These are phyloP conservation scores for Sigmodon hispidus DNA, from an alignment of 2,113 vertebrate genomes.

Conservation along the genomic window DNA sequence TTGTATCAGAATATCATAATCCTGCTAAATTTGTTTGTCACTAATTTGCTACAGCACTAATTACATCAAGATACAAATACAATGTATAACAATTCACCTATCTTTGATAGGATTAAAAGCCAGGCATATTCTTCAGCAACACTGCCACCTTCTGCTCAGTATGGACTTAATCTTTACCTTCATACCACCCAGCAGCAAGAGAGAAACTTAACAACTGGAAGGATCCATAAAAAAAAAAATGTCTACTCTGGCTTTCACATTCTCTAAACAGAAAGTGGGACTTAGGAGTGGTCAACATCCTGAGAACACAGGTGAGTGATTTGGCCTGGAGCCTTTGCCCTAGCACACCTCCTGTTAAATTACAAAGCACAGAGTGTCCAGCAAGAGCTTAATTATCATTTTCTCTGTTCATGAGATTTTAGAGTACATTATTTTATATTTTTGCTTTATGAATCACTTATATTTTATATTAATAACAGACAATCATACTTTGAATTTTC, in stretches of 20 bases:
- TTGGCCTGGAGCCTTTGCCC: neutral
- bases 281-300: neutral
- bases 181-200: neutral
- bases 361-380: neutral
- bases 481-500: slow-evolving; percentile 36
- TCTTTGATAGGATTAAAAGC: neutral
- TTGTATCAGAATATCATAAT: slow-evolving; percentile 60
- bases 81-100: slow-evolving; percentile 47
- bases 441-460: slow-evolving; percentile 7
- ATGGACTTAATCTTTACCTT: neutral
- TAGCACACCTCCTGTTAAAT: neutral
- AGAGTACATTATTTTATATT: neutral
- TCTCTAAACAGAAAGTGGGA: neutral
- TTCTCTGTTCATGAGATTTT: neutral
- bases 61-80: slow-evolving; percentile 69
- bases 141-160: slow-evolving; percentile 87
- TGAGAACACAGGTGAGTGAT: neutral
- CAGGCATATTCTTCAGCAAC: slow-evolving; percentile 84
- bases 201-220: neutral
- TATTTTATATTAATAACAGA: neutral
- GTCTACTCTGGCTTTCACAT: neutral
- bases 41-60: slow-evolving; percentile 69
- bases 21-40: slow-evolving; percentile 63
- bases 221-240: neutral
- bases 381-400: neutral